Conservation (phyloP, 1,140 invertebrate species). For the Nasonia longicornis region DNA sequence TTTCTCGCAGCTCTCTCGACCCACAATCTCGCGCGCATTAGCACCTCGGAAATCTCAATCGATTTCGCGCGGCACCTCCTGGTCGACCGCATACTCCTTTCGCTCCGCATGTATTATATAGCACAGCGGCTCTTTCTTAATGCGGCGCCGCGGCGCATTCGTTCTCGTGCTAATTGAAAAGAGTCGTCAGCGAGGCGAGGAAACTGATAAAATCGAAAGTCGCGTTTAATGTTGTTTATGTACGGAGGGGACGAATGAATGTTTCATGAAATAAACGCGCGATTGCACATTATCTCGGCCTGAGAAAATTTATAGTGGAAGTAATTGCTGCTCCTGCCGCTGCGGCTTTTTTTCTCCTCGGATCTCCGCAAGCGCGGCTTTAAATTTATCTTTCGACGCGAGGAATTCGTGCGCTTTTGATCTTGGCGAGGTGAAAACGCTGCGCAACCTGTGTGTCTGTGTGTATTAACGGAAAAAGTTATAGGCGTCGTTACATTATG, state of each 20-base stretch:
- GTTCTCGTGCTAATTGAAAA: constrained; percentile 42
- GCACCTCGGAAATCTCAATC: background rate
- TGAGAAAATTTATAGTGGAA: constrained; percentile 39
- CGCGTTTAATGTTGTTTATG: constrained; percentile 36
- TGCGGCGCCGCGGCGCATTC: background rate
- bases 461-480: background rate
- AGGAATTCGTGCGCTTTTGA: constrained; percentile 29
- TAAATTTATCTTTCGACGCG: constrained; percentile 35
- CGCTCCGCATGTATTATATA: background rate
- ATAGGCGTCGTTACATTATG: background rate
- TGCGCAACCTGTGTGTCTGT: background rate
- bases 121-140: background rate
- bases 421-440: constrained; percentile 18
- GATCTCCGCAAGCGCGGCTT: background rate
- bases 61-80: background rate
- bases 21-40: background rate
- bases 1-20: no score
- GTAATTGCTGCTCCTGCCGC: constrained; percentile 5
- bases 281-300: constrained; percentile 35
- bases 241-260: constrained; percentile 18
- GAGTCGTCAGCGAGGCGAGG: constrained; percentile 28
- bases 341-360: background rate
- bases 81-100: background rate
- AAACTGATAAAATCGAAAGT: constrained; percentile 41
- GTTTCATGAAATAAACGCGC: constrained; percentile 38